Conservation (phyloP, 2,797 vertebrate species). For the Myotis vivesi region DNA sequence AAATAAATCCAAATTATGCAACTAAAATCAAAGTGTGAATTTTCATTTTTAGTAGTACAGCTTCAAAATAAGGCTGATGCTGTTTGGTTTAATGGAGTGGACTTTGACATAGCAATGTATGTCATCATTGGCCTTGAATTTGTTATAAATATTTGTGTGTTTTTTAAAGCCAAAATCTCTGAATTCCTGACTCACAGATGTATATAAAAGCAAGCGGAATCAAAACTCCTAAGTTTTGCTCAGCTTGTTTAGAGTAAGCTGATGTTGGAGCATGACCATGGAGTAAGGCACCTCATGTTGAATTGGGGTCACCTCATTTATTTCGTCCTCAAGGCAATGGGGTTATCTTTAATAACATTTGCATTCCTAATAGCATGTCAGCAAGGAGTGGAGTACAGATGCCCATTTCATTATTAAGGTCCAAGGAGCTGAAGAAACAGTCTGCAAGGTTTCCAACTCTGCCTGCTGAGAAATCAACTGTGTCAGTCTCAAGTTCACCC, state of each 20-base stretch:
- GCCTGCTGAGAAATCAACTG: not conserved
- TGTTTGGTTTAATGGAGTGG: not conserved
- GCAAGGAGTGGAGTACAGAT: not conserved
- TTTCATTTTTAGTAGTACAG: not conserved
- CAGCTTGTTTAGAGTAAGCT: not conserved
- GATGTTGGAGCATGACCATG: not conserved
- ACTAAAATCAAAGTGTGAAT: conserved; percentile 3
- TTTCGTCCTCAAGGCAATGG: not conserved
- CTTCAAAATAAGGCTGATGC: conserved; percentile 11
- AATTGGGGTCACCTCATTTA: not conserved
- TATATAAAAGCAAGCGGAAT: not conserved
- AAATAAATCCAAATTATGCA: not conserved
- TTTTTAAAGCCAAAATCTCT: conserved; percentile 12
- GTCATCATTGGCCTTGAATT: not conserved
- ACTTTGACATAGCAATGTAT: not conserved
- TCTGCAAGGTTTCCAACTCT: not conserved
- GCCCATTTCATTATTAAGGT: not conserved
- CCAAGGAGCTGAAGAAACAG: not conserved
- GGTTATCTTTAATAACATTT: not conserved
- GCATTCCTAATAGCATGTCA: not conserved
- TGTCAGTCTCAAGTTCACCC: not conserved
- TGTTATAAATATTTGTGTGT: conserved; percentile 23
- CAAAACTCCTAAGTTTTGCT: not conserved
- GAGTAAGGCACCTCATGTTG: not conserved
- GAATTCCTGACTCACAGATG: not conserved